These are phyloP conservation scores for Lochmaea crataegi DNA, from an alignment of 2,888 invertebrate genomes.

Conservation along the genomic window DNA sequence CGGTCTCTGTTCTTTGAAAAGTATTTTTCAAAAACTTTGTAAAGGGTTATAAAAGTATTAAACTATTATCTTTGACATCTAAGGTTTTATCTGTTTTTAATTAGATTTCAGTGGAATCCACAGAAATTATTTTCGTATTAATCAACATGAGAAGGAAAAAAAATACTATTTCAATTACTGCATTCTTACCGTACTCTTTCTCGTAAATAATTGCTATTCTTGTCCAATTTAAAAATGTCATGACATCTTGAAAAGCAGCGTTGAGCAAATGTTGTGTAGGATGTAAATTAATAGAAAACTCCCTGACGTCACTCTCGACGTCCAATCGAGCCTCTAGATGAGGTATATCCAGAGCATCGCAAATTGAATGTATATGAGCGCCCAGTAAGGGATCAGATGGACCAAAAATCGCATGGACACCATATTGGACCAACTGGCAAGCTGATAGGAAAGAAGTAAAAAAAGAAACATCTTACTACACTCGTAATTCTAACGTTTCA, in stretches of 20 bases:
- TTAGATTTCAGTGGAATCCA: no score
- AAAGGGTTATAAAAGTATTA: no score
- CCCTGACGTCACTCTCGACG: slow-evolving; percentile 70
- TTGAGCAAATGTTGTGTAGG: slow-evolving; percentile 80
- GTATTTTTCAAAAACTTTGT: no score
- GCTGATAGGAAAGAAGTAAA: slow-evolving; percentile 71
- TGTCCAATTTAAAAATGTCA: slow-evolving; percentile 84
- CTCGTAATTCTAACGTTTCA: no score
- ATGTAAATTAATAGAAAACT: slow-evolving; percentile 83
- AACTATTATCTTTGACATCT: no score
- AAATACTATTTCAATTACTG: no score
- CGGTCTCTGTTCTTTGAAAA: no score
- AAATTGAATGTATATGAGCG: slow-evolving; percentile 82
- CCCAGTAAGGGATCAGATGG: slow-evolving; percentile 81
- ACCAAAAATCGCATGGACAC: slow-evolving; percentile 82
- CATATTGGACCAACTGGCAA: slow-evolving; percentile 76
- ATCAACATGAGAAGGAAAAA: no score
- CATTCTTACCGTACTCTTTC: slow-evolving; percentile 74
- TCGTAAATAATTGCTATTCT: slow-evolving; percentile 84
- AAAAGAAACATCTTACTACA: no score
- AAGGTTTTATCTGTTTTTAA: no score
- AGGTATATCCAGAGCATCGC: slow-evolving; percentile 83
- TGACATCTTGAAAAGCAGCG: slow-evolving; percentile 79
- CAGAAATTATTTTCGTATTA: not conserved
- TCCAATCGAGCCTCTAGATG: slow-evolving; percentile 79